phyloP scores from a whole-genome alignment of 2,797 vertebrate genomes.

The Gambelia wislizenii region DNA sequence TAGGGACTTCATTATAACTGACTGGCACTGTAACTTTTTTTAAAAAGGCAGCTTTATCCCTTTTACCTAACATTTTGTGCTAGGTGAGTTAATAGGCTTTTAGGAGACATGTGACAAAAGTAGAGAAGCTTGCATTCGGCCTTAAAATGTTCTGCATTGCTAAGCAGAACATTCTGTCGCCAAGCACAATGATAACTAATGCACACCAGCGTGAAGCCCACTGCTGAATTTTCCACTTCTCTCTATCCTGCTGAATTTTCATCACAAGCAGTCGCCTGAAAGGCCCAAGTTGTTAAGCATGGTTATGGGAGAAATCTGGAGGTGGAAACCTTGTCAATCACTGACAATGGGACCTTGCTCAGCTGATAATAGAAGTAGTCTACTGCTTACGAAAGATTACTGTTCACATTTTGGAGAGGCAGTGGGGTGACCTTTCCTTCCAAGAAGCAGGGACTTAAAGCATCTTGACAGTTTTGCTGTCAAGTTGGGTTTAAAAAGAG shows the following conservation, averaged over 20 bases:
- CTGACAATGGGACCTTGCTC: slow-evolving; percentile 51
- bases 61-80: slow-evolving; percentile 24
- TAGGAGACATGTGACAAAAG: slow-evolving; percentile 3
- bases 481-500: neutral
- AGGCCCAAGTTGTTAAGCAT: slow-evolving; percentile 56
- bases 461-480: slow-evolving; percentile 54
- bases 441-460: slow-evolving; percentile 46
- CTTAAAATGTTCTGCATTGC: slow-evolving; percentile 45
- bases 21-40: neutral
- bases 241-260: slow-evolving; percentile 52
- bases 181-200: slow-evolving; percentile 12
- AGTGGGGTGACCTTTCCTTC: slow-evolving; percentile 61
- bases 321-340: slow-evolving; percentile 65
- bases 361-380: slow-evolving; percentile 61
- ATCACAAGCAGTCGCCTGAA: slow-evolving; percentile 39
- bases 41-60: neutral
- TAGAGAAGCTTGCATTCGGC: neutral
- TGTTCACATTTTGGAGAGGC: slow-evolving; percentile 59
- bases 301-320: slow-evolving; percentile 57
- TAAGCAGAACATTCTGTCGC: slow-evolving; percentile 36
- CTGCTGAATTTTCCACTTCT: slow-evolving; percentile 52
- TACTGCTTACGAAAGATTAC: slow-evolving; percentile 55
- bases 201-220: slow-evolving; percentile 4
- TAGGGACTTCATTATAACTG: neutral
- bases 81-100: neutral